A percentile compares a stretch with the other conserved stretches of the same genome.
Evolutionary conservation across 2,113 vertebrate genomes (phyloP).

Genomic region (Python bivittatus): DNA sequence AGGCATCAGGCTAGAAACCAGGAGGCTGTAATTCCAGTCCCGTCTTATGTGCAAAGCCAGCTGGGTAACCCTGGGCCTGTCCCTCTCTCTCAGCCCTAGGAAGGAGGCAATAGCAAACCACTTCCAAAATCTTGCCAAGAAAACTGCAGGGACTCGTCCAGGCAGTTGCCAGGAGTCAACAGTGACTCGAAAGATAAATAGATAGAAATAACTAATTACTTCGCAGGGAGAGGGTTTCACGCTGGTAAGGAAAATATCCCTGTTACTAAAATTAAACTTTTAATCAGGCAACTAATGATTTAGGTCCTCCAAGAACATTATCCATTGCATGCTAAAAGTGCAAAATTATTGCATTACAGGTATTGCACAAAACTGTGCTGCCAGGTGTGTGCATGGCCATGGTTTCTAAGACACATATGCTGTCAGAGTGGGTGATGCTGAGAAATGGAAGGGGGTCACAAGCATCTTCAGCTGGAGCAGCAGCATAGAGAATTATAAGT

Average conservation of each 20-base stretch:
- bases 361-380: not conserved
- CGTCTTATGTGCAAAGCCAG: not conserved
- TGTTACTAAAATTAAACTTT: not conserved
- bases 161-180: not conserved
- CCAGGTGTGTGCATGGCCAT: not conserved
- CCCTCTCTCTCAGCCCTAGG: not conserved
- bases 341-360: not conserved
- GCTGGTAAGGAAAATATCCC: not conserved
- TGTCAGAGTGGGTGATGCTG: not conserved
- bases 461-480: slow-evolving; percentile 29
- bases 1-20: not conserved
- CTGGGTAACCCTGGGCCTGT: not conserved
- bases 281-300: not conserved
- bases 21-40: not conserved
- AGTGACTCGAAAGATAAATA: not conserved
- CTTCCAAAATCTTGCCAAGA: not conserved
- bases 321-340: not conserved
- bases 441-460: not conserved
- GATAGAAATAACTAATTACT: not conserved
- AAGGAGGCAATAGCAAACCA: not conserved
- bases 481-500: slow-evolving; percentile 15
- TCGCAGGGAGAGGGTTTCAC: not conserved
- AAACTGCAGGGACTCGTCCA: not conserved
- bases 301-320: not conserved
- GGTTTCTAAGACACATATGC: not conserved